A percentile compares a stretch with the other conserved stretches of the same genome.
Conservation (phyloP, 37 sponge, comb jelly and placozoan genomes). For the Chondrilla cf. caribensis region DNA sequence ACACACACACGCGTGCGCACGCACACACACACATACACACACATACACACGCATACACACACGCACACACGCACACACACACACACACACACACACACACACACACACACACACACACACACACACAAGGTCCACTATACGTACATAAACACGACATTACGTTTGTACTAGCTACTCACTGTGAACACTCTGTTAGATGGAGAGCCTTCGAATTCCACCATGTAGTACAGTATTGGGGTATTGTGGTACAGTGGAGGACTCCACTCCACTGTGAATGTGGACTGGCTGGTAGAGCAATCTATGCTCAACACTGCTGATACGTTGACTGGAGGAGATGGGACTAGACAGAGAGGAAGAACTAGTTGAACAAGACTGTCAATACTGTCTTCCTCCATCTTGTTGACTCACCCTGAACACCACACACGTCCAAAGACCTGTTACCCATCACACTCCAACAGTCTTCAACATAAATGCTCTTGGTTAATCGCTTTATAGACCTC, state of each 20-base stretch:
- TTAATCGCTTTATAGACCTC: too few relatives aligned
- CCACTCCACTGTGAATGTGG: not conserved
- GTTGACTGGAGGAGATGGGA: slow-evolving; percentile 7
- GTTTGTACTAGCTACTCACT: too few relatives aligned
- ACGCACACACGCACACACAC: not conserved
- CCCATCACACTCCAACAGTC: not conserved
- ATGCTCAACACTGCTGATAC: not conserved
- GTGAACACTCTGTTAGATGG: too few relatives aligned
- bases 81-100: slow-evolving; percentile 1
- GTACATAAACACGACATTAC: too few relatives aligned
- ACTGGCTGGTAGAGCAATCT: not conserved
- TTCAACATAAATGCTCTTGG: not conserved
- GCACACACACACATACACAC: not conserved
- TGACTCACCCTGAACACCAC: not conserved
- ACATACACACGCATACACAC: not conserved
- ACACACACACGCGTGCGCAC: not conserved
- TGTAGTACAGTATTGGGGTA: not conserved
- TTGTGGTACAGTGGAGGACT: not conserved
- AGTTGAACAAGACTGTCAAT: not conserved
- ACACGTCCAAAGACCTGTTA: not conserved
- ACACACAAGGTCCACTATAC: too few relatives aligned
- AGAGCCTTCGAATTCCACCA: not conserved
- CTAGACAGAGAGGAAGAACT: not conserved
- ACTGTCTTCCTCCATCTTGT: not conserved
- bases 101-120: too few relatives aligned